Conservation (phyloP, 2,888 invertebrate species). For the Drosophila antonietae region DNA sequence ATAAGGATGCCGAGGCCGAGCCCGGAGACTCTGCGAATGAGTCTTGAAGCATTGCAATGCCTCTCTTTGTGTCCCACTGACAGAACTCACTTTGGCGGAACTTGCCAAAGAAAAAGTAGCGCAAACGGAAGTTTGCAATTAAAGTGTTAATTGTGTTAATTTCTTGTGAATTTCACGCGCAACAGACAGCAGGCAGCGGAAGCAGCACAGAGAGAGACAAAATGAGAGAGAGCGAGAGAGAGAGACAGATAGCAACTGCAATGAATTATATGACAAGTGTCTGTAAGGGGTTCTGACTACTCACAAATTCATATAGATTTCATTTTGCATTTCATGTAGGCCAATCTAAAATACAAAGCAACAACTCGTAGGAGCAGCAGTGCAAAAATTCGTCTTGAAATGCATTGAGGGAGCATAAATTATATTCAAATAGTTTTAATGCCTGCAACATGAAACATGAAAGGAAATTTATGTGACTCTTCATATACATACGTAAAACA, state of each 20-base stretch:
- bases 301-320: slow-evolving; percentile 1
- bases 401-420: not conserved
- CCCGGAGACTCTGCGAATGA: slow-evolving; percentile 43
- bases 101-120: slow-evolving; percentile 64
- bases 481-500: too few species aligned
- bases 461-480: too few species aligned
- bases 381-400: not conserved
- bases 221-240: not conserved
- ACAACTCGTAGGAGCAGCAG: not conserved
- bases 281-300: not conserved
- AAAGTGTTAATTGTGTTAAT: slow-evolving; percentile 80
- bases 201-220: slow-evolving; percentile 6
- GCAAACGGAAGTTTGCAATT: slow-evolving; percentile 77
- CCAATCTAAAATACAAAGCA: not conserved
- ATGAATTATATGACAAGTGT: slow-evolving; percentile 23
- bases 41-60: slow-evolving; percentile 26
- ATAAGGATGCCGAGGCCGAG: slow-evolving; percentile 41
- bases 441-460: not conserved
- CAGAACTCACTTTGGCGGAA: slow-evolving; percentile 48
- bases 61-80: slow-evolving; percentile 41
- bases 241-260: not conserved
- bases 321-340: not conserved
- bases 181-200: slow-evolving; percentile 27
- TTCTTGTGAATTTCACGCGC: slow-evolving; percentile 68
- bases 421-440: not conserved